phyloP scores from a whole-genome alignment of 1,140 invertebrate species.

The Heliconius eleuchia region DNA sequence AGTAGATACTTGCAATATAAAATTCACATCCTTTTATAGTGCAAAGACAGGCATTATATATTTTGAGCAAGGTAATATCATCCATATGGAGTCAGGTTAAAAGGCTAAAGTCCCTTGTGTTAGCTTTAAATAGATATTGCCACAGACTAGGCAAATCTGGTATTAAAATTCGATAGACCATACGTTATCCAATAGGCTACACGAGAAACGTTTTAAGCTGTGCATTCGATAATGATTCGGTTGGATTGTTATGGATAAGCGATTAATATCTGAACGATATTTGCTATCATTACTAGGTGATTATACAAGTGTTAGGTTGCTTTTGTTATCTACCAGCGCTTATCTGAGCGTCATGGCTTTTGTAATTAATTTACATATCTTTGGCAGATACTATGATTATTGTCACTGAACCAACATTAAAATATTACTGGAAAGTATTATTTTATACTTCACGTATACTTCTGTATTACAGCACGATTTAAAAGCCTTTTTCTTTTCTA shows the following conservation, averaged over 20 bases:
- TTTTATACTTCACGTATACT: no score
- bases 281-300: conserved; percentile 1
- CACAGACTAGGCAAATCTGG: conserved; percentile 68
- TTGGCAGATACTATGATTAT: no score
- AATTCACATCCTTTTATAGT: conserved; percentile 32
- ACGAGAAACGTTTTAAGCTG: conserved; percentile 72
- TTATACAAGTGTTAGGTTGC: background rate
- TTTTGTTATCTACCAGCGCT: background rate
- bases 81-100: conserved; percentile 40
- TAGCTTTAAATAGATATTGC: conserved; percentile 55
- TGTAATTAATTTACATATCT: no score
- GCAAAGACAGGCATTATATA: conserved; percentile 16
- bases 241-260: conserved; percentile 48
- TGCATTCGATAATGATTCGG: conserved; percentile 51
- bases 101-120: conserved; percentile 46
- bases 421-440: no score
- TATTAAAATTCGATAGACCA: conserved; percentile 74
- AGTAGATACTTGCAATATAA: conserved; percentile 25
- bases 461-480: no score
- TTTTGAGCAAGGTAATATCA: conserved; percentile 37
- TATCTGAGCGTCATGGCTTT: no score
- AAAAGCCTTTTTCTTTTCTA: no score
- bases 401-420: no score
- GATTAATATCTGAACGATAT: conserved; percentile 41
- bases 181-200: conserved; percentile 64